Percentiles rank a stretch among this genome's conserved stretches.
Conservation (phyloP, 2,113 vertebrate species). For the Pipa parva region DNA sequence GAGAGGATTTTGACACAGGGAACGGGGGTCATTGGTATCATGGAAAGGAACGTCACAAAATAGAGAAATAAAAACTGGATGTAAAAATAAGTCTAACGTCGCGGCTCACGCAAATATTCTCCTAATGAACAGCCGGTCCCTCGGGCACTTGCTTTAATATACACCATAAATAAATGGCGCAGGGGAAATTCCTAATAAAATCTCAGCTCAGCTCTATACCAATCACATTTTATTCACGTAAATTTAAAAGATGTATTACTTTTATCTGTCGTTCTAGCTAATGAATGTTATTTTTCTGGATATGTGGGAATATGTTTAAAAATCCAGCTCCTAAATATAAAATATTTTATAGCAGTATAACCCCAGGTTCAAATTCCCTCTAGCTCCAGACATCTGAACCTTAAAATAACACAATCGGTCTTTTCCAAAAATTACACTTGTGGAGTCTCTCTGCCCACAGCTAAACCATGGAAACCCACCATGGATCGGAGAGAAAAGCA, state of each 20-base stretch:
- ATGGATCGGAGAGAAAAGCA: no score
- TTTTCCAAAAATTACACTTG: no score
- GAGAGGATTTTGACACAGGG: background rate
- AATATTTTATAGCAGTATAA: no score
- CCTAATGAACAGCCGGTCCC: conserved; percentile 5
- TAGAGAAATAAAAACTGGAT: background rate
- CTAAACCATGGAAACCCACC: no score
- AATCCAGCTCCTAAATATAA: no score
- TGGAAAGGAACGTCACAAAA: conserved; percentile 11
- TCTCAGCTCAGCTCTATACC: background rate
- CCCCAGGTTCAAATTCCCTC: no score
- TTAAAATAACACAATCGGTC: no score
- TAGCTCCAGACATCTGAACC: no score
- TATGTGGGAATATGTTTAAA: no score
- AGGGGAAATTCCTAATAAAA: background rate
- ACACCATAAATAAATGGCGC: conserved; percentile 13
- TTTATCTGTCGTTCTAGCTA: background rate
- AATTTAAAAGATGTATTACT: background rate
- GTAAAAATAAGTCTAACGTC: background rate
- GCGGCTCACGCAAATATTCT: conserved; percentile 7
- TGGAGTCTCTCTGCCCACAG: no score
- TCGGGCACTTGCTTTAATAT: conserved; percentile 8
- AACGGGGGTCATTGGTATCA: background rate
- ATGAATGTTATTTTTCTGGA: conserved; percentile 1
- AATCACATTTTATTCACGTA: background rate